Conservation (phyloP, 2,113 vertebrate species). For the Chrysochloris asiatica region DNA sequence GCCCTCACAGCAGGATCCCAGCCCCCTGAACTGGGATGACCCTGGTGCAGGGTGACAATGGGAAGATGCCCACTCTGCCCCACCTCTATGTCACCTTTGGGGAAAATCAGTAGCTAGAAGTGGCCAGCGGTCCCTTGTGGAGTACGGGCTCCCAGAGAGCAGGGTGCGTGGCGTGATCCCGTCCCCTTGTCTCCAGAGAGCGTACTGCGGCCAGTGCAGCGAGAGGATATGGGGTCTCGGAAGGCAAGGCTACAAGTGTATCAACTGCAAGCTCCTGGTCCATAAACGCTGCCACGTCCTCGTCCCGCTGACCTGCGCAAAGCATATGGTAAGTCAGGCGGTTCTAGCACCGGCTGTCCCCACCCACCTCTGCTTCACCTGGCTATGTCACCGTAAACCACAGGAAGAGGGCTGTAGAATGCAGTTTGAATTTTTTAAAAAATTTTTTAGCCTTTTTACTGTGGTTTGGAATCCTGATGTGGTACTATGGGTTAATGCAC, state of each 20-base stretch:
- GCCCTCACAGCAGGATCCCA: background rate
- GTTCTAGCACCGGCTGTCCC: no score
- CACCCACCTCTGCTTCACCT: no score
- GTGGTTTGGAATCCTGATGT: no score
- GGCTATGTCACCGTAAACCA: background rate
- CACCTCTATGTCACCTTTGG: accelerated
- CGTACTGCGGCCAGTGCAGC: conserved; percentile 96
- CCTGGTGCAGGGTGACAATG: background rate
- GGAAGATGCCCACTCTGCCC: accelerated
- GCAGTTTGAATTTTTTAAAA: background rate
- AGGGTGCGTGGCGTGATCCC: background rate
- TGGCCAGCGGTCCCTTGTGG: background rate
- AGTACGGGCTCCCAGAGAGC: background rate
- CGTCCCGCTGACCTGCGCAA: conserved; percentile 95
- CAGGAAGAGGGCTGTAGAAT: background rate
- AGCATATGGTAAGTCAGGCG: conserved; percentile 99
- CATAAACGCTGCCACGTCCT: conserved; percentile 99
- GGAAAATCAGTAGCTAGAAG: no score
- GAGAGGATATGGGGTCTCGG: conserved; percentile 99
- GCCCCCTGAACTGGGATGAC: accelerated
- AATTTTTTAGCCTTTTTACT: no score
- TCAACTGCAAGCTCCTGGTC: conserved; percentile 98
- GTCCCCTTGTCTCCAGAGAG: conserved; percentile 85
- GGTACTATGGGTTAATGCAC: no score
- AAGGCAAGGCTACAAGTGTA: conserved; percentile 98